Conservation (phyloP, 1,140 invertebrate genomes). For the Heliconius hermathena region DNA sequence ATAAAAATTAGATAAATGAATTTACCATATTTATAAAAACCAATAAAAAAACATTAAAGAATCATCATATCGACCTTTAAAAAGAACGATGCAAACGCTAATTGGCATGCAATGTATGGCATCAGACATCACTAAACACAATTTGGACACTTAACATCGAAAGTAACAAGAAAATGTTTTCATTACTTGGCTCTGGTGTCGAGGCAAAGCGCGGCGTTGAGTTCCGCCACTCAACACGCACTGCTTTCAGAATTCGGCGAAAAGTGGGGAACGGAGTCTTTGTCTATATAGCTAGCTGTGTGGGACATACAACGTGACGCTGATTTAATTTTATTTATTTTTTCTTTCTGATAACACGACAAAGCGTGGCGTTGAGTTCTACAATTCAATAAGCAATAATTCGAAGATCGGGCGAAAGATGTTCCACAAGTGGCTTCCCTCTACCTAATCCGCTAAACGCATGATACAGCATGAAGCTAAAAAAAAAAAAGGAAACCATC, state of each 20-base stretch:
- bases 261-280: background rate
- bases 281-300: too few species aligned
- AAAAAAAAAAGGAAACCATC: background rate
- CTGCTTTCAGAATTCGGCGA: too few species aligned
- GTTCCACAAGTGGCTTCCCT: background rate
- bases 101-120: background rate
- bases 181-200: background rate
- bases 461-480: background rate
- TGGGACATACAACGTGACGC: too few species aligned
- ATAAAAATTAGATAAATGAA: too few species aligned
- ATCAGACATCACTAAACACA: background rate
- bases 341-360: too few species aligned
- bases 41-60: background rate
- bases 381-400: too few species aligned
- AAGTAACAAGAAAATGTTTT: background rate
- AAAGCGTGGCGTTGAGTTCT: too few species aligned
- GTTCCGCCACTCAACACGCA: too few species aligned
- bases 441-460: background rate
- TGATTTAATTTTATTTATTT: too few species aligned
- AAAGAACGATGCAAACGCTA: background rate
- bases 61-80: background rate
- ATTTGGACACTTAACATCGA: constrained; percentile 4
- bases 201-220: too few species aligned
- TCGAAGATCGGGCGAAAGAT: background rate
- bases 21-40: background rate